These are phyloP conservation scores for Limnephilus auricula DNA, from an alignment of 2,888 invertebrate genomes.

Conservation along the genomic window DNA sequence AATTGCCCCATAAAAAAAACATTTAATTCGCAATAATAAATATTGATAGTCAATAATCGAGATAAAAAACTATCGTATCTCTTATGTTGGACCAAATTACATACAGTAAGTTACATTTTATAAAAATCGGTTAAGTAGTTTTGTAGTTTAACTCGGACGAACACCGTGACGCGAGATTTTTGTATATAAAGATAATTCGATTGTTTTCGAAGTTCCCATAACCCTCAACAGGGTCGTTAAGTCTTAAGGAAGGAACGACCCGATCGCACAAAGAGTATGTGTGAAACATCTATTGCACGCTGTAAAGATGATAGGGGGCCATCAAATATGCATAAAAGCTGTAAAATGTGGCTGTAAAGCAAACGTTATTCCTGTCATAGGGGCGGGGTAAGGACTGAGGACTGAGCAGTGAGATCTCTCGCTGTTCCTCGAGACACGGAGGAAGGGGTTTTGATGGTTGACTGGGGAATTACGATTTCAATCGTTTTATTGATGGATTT, in stretches of 20 bases:
- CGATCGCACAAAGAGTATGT: slow-evolving; percentile 45
- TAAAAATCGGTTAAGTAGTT: too few relatives aligned
- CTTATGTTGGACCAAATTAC: too few relatives aligned
- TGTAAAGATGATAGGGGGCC: slow-evolving; percentile 77
- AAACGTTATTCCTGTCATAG: slow-evolving; percentile 64
- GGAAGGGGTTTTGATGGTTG: slow-evolving; percentile 15
- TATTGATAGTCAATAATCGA: too few relatives aligned
- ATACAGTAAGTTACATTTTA: too few relatives aligned
- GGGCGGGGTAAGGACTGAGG: background rate
- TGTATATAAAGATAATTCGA: too few relatives aligned
- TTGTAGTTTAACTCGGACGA: too few relatives aligned
- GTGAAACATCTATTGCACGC: slow-evolving; percentile 66
- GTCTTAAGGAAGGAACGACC: background rate
- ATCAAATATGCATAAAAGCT: slow-evolving; percentile 80
- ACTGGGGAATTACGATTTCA: slow-evolving; percentile 17
- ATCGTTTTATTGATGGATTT: slow-evolving; percentile 21
- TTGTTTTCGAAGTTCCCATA: background rate
- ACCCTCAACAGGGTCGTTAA: slow-evolving; percentile 13
- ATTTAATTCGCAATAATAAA: too few relatives aligned
- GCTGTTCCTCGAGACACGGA: background rate
- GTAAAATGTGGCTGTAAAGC: slow-evolving; percentile 79
- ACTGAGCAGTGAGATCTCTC: background rate
- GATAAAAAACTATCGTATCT: too few relatives aligned
- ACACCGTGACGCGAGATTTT: too few relatives aligned
- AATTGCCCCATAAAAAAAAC: too few relatives aligned